phyloP scores from a whole-genome alignment of 2,888 invertebrate genomes.

The Salpingus planirostris region DNA sequence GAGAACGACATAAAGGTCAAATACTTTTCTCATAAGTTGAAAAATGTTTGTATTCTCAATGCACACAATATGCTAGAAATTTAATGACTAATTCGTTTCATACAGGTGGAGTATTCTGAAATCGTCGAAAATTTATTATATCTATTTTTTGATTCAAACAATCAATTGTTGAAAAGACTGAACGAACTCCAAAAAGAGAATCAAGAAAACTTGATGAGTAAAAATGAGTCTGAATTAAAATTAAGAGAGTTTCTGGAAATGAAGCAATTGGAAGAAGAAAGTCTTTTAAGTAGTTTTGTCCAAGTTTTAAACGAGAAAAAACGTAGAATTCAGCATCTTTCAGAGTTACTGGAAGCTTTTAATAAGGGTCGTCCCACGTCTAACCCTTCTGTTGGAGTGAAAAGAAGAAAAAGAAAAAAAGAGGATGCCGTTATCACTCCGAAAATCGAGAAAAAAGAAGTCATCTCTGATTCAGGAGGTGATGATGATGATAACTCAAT shows the following conservation, averaged over 20 bases:
- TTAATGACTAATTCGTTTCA: too few species aligned
- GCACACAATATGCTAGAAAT: too few species aligned
- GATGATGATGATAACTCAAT: conserved; percentile 1
- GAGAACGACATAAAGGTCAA: conserved; percentile 14
- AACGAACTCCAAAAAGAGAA: conserved; percentile 4
- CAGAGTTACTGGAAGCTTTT: conserved; percentile 30
- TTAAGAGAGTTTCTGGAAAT: conserved; percentile 22
- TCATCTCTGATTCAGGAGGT: conserved; percentile 8
- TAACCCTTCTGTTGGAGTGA: conserved; percentile 3
- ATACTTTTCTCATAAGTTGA: too few species aligned
- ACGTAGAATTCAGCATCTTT: conserved; percentile 32
- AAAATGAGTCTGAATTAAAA: conserved; percentile 16
- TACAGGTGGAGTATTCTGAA: not conserved
- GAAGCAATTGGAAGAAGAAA: conserved; percentile 25
- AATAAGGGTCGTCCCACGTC: conserved; percentile 20
- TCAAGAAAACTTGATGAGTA: too few species aligned
- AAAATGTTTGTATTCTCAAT: too few species aligned
- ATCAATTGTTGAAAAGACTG: conserved; percentile 1
- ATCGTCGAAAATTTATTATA: conserved; percentile 16
- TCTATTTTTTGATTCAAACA: conserved; percentile 9
- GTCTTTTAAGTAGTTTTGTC: conserved; percentile 30
- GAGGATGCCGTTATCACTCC: conserved; percentile 1
- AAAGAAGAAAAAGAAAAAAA: conserved; percentile 13
- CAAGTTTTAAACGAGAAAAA: conserved; percentile 36
- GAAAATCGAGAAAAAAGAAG: conserved; percentile 9